Base-by-base conservation (phyloP, 2,888 invertebrate species). In the Stenodera caucasica region DNA sequence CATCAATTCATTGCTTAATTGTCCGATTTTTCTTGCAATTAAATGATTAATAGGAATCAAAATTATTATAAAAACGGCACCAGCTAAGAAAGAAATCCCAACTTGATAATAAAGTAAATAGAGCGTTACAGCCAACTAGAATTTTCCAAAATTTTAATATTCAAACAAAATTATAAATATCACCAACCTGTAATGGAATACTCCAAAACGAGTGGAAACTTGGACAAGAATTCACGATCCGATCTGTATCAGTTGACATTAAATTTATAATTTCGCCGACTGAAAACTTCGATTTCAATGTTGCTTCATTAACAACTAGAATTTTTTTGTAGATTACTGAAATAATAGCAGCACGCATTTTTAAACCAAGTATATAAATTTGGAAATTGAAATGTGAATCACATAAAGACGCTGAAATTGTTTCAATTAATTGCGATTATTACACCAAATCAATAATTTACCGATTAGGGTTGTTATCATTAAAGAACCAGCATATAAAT, bases 151-250 rank as follows among this genome's bases (percentile, higher is more conserved):
- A 26, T 4, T 4, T 26, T 2, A 26, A 4, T 26, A 26, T 26
- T 26, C 5, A 26, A 26, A 26, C 26, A 26, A 26, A 26, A 26
- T 26, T 26, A 26, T 26, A 2, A 37, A 9, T 8, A 15, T 1
- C 18, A 29, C 69, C 75, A 76, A 90, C 91, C 85, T 93, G 94
- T 73, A 97, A 84, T 6, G 98, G 98, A 75, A 98, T 91, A 80
- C 96, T 97, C 98, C 98, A 98, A 69, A 97, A 84, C 5, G 94
- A 90, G 82, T 98, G 98, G 78, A 99, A 97, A 81, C 96, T 96
- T 2, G 94, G 90, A 80, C 96, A 96, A 21, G 97, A 93, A 80
- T 97, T 97, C 0, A 96, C 92, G 68, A 98, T 93, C 69, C 98
- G 86, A 78, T 98, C 96, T 0, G 93, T 91, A 78, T 99, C 98